Base-by-base conservation (phyloP, 1,140 invertebrate genomes). In the Ectropis grisescens region DNA sequence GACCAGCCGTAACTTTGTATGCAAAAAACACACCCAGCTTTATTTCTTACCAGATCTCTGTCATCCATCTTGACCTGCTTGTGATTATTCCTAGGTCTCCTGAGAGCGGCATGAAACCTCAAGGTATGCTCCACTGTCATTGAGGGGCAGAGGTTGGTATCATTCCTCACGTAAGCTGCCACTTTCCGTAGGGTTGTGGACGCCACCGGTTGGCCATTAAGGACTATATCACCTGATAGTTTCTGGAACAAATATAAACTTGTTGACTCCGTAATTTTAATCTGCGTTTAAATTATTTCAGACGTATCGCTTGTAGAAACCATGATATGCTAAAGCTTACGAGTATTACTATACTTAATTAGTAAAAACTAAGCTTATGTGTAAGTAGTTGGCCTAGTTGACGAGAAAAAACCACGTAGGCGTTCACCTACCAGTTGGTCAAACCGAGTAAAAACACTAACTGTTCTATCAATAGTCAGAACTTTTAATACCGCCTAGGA, bases 171-270 rank as follows among this genome's bases (percentile, higher is more conserved):
- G 55, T 89, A 90, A 0, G 89, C 85, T 1, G 87, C 83, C 23
- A 86, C 67, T 26, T 87, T 87, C 44, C 86, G 86, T 5, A 97
- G 80, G n/a, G 88, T 88, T 1, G 82, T 75, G 0, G 88, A 80
- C 12, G 88, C 87, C 13, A 96, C 88, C 14, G 87, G 86, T 62
- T 94, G 90, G 0, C 95, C 95, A 57, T 97, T 97, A 1, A 97
- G 81, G 1, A 95, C 80, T 46, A 97, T 89, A 48, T 94, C 93
- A 0, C 93, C 94, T 4, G 86, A 83, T 35, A 89, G 84, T 30
- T 83, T 83, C 79, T 83, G 41, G 1, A 48, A 50, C 8, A 19
- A 19, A 19, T 3, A 19, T 19, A 3, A 33, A 36, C 16, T n/a
- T n/a, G 16, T 19, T 19, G 16, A 19, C 16, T 19, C 16, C 8